Evolutionary conservation across 2,113 vertebrate genomes (phyloP).

Genomic region (Aix galericulata): DNA sequence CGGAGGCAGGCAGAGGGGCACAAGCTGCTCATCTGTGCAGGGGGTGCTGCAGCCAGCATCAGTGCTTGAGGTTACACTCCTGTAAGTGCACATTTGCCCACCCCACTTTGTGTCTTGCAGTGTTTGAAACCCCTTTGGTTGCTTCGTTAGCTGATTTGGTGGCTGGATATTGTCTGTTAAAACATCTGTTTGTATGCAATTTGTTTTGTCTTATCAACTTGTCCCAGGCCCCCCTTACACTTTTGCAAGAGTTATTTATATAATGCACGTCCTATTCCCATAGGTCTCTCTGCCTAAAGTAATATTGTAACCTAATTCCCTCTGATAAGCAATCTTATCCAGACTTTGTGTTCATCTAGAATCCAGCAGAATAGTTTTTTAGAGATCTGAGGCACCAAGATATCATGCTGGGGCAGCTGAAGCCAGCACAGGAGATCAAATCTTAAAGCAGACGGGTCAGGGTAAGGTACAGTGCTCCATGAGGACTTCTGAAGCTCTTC

Average conservation of each 20-base stretch:
- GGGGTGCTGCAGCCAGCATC: neutral
- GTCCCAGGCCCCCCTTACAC: neutral
- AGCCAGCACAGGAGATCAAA: neutral
- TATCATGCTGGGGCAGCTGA: neutral
- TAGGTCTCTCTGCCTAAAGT: neutral
- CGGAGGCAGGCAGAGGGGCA: neutral
- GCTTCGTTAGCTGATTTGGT: neutral
- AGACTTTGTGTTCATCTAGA: neutral
- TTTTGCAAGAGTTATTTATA: neutral
- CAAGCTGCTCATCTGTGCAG: neutral
- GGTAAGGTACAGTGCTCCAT: accelerated
- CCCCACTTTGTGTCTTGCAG: neutral
- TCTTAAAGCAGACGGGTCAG: neutral
- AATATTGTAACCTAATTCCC: constrained; percentile 15
- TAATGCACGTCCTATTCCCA: neutral
- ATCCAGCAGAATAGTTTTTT: neutral
- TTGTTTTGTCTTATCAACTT: constrained; percentile 13
- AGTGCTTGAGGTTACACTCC: neutral
- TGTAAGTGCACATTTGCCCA: too few relatives aligned
- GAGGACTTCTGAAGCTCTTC: neutral
- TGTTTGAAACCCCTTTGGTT: neutral
- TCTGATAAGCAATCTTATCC: neutral
- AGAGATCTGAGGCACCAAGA: neutral
- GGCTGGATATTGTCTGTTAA: neutral
- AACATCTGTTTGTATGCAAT: neutral